Percentiles rank a stretch among this genome's conserved stretches.
These are phyloP conservation scores for Parnassius mnemosyne DNA, from an alignment of 2,888 invertebrate species.

Conservation along the genomic window DNA sequence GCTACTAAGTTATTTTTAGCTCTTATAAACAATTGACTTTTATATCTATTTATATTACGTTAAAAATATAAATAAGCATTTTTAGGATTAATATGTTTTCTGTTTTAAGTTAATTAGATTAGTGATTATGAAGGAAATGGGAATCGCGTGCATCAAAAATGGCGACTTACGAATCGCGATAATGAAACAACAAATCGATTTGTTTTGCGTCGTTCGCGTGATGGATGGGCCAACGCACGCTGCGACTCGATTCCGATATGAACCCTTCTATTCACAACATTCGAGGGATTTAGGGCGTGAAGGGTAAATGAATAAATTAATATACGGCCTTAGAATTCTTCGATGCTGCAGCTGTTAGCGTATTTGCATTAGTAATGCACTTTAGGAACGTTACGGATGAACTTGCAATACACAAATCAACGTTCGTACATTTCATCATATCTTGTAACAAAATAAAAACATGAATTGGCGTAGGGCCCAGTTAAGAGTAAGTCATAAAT, in stretches of 20 bases:
- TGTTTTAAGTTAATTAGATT: no score
- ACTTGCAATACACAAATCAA: slow-evolving; percentile 30
- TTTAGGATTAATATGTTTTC: no score
- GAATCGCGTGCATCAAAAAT: background rate
- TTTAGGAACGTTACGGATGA: slow-evolving; percentile 22
- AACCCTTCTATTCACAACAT: slow-evolving; percentile 49
- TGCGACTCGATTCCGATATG: slow-evolving; percentile 43
- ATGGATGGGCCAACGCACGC: slow-evolving; percentile 64
- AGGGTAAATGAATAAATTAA: slow-evolving; percentile 76
- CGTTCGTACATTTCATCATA: slow-evolving; percentile 15
- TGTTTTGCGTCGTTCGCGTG: slow-evolving; percentile 58
- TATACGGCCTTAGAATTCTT: slow-evolving; percentile 54
- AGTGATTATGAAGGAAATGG: no score
- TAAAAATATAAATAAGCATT: no score
- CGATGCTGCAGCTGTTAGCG: slow-evolving; percentile 63
- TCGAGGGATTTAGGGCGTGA: slow-evolving; percentile 69
- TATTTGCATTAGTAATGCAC: slow-evolving; percentile 48
- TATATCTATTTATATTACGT: no score
- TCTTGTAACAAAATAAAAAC: slow-evolving; percentile 7
- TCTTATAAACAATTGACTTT: no score
- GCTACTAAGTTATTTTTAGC: no score
- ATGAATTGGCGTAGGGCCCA: slow-evolving; percentile 29
- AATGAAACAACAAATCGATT: slow-evolving; percentile 58
- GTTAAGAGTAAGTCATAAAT: slow-evolving; percentile 53
- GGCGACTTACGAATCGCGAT: slow-evolving; percentile 13